A percentile compares a stretch with the other conserved stretches of the same genome.
Evolutionary conservation across 1,140 invertebrate genomes (phyloP).

Genomic region (Tribolium castaneum): DNA sequence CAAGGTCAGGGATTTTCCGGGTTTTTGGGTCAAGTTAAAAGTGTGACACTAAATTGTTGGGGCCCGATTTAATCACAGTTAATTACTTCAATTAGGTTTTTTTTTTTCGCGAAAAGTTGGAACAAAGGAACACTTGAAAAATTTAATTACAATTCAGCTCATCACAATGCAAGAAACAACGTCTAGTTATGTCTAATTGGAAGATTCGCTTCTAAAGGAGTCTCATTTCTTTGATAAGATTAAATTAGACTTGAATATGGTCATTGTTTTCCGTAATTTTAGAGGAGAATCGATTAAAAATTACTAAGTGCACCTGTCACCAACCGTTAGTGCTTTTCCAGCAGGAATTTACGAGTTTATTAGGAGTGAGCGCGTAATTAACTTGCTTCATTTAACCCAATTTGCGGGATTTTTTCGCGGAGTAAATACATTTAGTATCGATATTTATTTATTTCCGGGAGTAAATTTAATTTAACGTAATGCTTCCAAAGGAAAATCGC

Average conservation of each 20-base stretch:
- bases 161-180: not conserved
- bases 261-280: not conserved
- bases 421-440: not conserved
- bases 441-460: not conserved
- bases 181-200: not conserved
- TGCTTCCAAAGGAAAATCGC: not conserved
- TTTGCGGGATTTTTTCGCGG: not conserved
- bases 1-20: slow-evolving; percentile 17
- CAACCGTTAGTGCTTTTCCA: too few species aligned
- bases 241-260: not conserved
- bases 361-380: too few species aligned
- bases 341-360: too few species aligned
- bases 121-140: not conserved
- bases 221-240: not conserved
- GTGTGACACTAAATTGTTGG: too few species aligned
- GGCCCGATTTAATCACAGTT: too few species aligned
- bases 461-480: not conserved
- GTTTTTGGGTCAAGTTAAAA: not conserved
- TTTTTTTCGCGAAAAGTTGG: too few species aligned
- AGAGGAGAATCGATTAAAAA: not conserved
- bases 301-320: not conserved
- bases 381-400: not conserved
- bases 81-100: too few species aligned
- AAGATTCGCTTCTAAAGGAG: not conserved
- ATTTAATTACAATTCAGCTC: not conserved